A percentile compares a stretch with the other conserved stretches of the same genome.
Evolutionary conservation across 2,888 invertebrate species (phyloP).

Genomic region (Nowickia ferox): DNA sequence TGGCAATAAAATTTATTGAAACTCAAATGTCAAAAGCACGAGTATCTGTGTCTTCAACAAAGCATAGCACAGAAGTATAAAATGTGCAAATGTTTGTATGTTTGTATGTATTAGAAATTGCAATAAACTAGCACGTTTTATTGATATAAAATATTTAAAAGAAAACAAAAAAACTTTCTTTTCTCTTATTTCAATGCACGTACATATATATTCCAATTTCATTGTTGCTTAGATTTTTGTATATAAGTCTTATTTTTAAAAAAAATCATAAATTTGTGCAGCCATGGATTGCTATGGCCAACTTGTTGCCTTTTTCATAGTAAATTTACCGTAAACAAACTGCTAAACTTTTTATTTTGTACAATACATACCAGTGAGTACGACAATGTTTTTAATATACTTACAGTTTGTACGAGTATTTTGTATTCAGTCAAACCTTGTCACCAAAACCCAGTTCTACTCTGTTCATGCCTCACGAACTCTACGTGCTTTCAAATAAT

Average conservation of each 20-base stretch:
- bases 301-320: slow-evolving; percentile 63
- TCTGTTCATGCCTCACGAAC: slow-evolving; percentile 67
- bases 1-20: slow-evolving; percentile 43
- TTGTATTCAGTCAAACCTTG: slow-evolving; percentile 60
- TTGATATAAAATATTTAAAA: neutral
- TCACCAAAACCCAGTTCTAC: slow-evolving; percentile 70
- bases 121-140: slow-evolving; percentile 64
- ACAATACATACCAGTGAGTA: neutral
- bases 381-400: slow-evolving; percentile 12
- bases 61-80: slow-evolving; percentile 6
- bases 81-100: neutral
- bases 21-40: slow-evolving; percentile 44
- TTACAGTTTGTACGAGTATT: slow-evolving; percentile 13
- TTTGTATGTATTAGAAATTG: slow-evolving; percentile 38
- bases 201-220: slow-evolving; percentile 18
- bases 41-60: slow-evolving; percentile 32
- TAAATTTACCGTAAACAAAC: slow-evolving; percentile 66
- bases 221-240: slow-evolving; percentile 47
- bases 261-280: slow-evolving; percentile 34
- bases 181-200: slow-evolving; percentile 4
- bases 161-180: slow-evolving; percentile 61
- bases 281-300: slow-evolving; percentile 26
- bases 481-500: slow-evolving; percentile 67
- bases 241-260: neutral
- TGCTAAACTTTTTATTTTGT: slow-evolving; percentile 15